Percentiles rank a stretch among this genome's conserved stretches.
Evolutionary conservation across 2,797 vertebrate genomes (phyloP).

Genomic region (Euthynnus affinis): DNA sequence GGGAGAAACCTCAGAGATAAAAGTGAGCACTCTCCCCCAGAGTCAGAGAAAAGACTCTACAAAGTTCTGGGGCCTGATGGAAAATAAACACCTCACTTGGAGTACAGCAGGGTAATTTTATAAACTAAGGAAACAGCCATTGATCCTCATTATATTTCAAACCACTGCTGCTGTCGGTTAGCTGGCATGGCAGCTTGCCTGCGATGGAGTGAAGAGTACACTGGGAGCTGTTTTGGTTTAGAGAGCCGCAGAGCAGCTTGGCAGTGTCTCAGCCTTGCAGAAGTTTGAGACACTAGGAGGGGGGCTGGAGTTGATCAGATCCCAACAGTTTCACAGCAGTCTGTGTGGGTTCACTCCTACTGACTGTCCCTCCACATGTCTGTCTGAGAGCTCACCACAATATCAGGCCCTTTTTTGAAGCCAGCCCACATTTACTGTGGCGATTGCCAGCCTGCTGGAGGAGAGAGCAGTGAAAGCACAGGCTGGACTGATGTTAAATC

Average conservation of each 20-base stretch:
- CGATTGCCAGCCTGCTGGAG: conserved; percentile 7
- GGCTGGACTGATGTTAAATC: conserved; percentile 47
- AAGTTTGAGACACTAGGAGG: conserved; percentile 42
- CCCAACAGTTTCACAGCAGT: conserved; percentile 42
- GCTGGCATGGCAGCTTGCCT: conserved; percentile 54
- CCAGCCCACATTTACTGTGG: conserved; percentile 54
- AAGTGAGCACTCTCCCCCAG: neutral
- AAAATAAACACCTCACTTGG: conserved; percentile 54
- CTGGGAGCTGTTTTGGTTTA: conserved; percentile 64
- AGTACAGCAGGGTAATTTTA: conserved; percentile 45
- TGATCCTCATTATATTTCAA: conserved; percentile 57
- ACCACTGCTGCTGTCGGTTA: conserved; percentile 25
- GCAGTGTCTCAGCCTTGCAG: conserved; percentile 41
- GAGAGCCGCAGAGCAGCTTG: conserved; percentile 53
- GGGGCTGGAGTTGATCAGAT: conserved; percentile 47
- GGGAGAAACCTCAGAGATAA: conserved; percentile 2
- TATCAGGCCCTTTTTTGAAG: conserved; percentile 37
- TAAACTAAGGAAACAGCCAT: conserved; percentile 59
- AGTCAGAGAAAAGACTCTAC: conserved; percentile 32
- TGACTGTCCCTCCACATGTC: conserved; percentile 58
- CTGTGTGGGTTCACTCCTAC: conserved; percentile 47
- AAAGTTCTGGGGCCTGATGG: conserved; percentile 26
- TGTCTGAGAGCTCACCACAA: conserved; percentile 49
- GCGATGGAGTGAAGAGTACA: conserved; percentile 37
- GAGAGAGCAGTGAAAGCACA: conserved; percentile 37